A percentile compares a stretch with the other conserved stretches of the same genome.
These are phyloP conservation scores for Orthonychiurus folsomi DNA, from an alignment of 2,888 invertebrate species.

Conservation along the genomic window DNA sequence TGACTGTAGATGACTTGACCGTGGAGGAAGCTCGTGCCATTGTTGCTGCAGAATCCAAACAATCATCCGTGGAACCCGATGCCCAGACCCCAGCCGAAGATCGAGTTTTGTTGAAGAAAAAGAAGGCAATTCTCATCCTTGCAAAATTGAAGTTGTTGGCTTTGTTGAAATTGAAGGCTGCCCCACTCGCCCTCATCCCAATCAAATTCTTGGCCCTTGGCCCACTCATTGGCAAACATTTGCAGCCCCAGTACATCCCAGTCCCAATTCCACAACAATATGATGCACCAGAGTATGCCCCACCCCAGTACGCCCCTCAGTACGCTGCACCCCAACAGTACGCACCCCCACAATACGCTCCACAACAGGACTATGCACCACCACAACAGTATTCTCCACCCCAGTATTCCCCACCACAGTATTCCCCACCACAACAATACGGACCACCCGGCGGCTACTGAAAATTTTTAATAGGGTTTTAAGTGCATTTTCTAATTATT, in stretches of 20 bases:
- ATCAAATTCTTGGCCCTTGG: neutral
- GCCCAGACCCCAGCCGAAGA: neutral
- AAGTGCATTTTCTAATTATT: neutral
- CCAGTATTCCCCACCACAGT: neutral
- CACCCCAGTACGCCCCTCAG: neutral
- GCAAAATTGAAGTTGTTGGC: neutral
- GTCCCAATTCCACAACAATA: neutral
- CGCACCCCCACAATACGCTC: neutral
- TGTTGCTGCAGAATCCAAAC: too few relatives aligned
- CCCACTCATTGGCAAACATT: neutral
- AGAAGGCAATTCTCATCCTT: neutral
- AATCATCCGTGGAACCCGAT: neutral
- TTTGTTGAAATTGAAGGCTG: neutral
- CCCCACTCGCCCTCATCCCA: neutral
- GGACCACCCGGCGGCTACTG: neutral
- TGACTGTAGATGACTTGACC: too few relatives aligned
- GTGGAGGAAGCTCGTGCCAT: neutral
- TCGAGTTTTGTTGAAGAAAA: neutral
- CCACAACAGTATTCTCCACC: neutral
- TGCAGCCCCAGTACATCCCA: neutral
- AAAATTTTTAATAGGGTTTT: neutral
- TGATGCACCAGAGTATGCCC: neutral
- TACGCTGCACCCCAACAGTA: neutral
- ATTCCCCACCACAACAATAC: neutral
- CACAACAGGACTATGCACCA: neutral